Evolutionary conservation across 2,888 invertebrate species (phyloP).

Genomic region (Malacosoma neustria): DNA sequence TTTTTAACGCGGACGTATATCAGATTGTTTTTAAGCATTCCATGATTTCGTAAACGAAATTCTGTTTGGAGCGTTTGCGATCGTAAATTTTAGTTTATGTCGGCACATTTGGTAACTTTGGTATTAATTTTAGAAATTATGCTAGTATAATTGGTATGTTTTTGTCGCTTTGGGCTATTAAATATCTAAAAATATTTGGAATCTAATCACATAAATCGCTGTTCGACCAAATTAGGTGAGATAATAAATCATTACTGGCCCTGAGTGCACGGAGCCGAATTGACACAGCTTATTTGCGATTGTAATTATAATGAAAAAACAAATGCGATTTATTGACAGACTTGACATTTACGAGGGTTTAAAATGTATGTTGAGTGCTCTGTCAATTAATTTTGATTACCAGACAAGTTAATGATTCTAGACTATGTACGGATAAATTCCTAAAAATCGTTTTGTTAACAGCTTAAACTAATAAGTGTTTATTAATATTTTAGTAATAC

Average conservation of each 20-base stretch:
- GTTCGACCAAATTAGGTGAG: neutral
- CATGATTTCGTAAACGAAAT: constrained; percentile 49
- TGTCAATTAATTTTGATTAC: constrained; percentile 33
- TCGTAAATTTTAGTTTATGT: constrained; percentile 59
- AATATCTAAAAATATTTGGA: neutral
- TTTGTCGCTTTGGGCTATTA: neutral
- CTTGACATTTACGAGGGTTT: constrained; percentile 32
- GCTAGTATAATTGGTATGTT: constrained; percentile 19
- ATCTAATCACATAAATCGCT: too few relatives aligned
- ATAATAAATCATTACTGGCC: neutral
- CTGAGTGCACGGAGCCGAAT: neutral
- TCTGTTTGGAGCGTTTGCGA: constrained; percentile 44
- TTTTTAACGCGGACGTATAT: constrained; percentile 46
- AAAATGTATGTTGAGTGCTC: constrained; percentile 23
- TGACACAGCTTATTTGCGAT: neutral
- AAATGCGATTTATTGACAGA: constrained; percentile 9
- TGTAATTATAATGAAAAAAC: constrained; percentile 12
- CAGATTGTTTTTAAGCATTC: constrained; percentile 52
- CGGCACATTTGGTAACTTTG: constrained; percentile 43
- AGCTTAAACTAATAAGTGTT: too few relatives aligned
- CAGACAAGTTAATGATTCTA: constrained; percentile 22
- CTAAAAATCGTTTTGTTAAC: constrained; percentile 15
- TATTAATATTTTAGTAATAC: too few relatives aligned
- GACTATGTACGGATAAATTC: constrained; percentile 6
- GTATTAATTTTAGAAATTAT: constrained; percentile 50